These are phyloP conservation scores for Gymnodraco acuticeps DNA, from an alignment of 2,797 vertebrate species.

Conservation along the genomic window DNA sequence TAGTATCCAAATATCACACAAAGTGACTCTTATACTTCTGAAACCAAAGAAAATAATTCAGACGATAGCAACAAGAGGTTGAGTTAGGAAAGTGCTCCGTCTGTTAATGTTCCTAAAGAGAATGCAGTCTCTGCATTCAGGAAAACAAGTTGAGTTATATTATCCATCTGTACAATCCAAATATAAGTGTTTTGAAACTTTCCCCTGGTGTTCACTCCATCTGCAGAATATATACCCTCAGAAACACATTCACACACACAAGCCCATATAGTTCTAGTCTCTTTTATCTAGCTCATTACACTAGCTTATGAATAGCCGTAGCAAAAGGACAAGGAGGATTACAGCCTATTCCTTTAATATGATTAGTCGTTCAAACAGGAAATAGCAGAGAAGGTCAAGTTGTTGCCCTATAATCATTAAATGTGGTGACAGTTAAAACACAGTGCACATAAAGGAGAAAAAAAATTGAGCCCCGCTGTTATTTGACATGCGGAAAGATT, in stretches of 20 bases:
- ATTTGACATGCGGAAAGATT: slow-evolving; percentile 31
- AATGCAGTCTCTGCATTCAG: slow-evolving; percentile 33
- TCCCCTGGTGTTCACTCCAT: slow-evolving; percentile 70
- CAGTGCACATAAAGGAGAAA: slow-evolving; percentile 1
- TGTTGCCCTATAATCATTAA: slow-evolving; percentile 26
- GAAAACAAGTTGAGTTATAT: slow-evolving; percentile 67
- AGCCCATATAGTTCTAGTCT: slow-evolving; percentile 40
- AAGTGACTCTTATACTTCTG: slow-evolving; percentile 27
- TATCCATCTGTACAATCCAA: slow-evolving; percentile 56
- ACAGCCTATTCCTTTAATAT: slow-evolving; percentile 60
- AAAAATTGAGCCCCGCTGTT: slow-evolving; percentile 15
- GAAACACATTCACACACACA: slow-evolving; percentile 33
- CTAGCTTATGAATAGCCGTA: slow-evolving; percentile 55
- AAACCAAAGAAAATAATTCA: slow-evolving; percentile 25
- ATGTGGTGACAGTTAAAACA: slow-evolving; percentile 29
- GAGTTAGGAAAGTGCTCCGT: slow-evolving; percentile 28
- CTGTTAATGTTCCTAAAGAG: slow-evolving; percentile 44
- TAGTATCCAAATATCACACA: slow-evolving; percentile 10
- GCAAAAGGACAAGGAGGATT: slow-evolving; percentile 56
- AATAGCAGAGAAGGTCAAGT: slow-evolving; percentile 44
- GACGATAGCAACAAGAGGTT: slow-evolving; percentile 41
- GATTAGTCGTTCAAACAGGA: slow-evolving; percentile 50
- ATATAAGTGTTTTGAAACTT: slow-evolving; percentile 47
- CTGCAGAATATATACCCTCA: slow-evolving; percentile 57
- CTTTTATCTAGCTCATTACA: slow-evolving; percentile 71